Conservation (phyloP, 1,140 invertebrate species). For the Pseudoatta argentina region DNA sequence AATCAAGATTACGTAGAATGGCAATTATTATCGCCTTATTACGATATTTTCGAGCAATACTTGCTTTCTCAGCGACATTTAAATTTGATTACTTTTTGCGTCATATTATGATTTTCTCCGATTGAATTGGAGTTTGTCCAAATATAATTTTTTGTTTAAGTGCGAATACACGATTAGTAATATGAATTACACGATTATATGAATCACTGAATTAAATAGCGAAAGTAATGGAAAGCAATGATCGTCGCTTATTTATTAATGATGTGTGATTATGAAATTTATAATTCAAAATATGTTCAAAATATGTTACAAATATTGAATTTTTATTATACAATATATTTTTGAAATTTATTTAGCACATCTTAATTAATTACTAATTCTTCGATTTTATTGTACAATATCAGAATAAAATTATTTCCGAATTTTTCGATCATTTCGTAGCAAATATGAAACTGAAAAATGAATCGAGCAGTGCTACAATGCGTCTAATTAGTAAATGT, state of each 20-base stretch:
- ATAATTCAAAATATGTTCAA: neutral
- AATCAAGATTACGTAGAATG: neutral
- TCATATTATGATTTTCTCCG: neutral
- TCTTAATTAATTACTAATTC: neutral
- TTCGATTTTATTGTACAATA: neutral
- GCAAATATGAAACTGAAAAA: neutral
- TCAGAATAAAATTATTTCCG: neutral
- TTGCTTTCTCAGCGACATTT: neutral
- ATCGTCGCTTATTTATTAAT: neutral
- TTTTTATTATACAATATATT: neutral
- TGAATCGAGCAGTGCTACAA: neutral
- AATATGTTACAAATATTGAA: neutral
- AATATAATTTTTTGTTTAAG: neutral
- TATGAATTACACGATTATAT: neutral
- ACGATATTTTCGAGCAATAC: neutral
- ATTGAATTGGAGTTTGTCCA: neutral
- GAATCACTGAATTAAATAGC: neutral
- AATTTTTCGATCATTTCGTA: neutral
- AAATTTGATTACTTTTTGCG: neutral
- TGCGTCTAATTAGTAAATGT: neutral
- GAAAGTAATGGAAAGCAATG: neutral
- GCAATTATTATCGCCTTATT: slow-evolving; percentile 9
- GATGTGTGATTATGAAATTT: neutral
- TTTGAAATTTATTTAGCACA: neutral
- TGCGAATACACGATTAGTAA: neutral